Evolutionary conservation across 1,140 invertebrate genomes (phyloP), one percentile per base, ranked within the genome.

Genomic region (Polypedilum pembai): DNA sequence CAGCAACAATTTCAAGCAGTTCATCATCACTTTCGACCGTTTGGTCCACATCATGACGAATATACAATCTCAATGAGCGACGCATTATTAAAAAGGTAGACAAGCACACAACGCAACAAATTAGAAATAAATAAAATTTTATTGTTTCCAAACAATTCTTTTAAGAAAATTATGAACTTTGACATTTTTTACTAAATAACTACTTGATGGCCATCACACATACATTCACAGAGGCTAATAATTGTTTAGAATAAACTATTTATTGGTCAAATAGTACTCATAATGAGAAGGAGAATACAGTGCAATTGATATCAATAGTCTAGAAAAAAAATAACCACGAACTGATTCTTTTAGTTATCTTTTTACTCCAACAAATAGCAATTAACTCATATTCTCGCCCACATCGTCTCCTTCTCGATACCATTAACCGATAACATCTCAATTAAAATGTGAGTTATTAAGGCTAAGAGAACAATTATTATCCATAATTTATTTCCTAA

Each of bases 1-100:
- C 24, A 72, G 18, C 17, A 56, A 7, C 12, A 18, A n/a, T 33
- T 33, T 33, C 18, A 3, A 41, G 40, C 41, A 18, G 77, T 75
- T 76, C 77, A 69, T 69, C 17, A 45, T n/a, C 12, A 72, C 76
- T 75, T 77, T 74, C 77, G 81, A 41, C 81, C 81, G n/a, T 82
- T 82, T 75, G 81, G 80, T 8, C 78, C 81, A 72, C 79, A 80
- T 77, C 79, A 80, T 33, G 77, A 76, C 74, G 75, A 78, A 18
- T 18, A 18, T 18, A 18, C 8, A 69, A 18, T 21, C 8, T 69
- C 65, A 18, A 69, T 69, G 65, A 69, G 65, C 17, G 65, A 69
- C 20, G 65, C 20, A 8, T 10, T 69, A 10, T 4, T 69, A 18
- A n/a, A 69, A 18, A 18, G 65, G 65, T 69, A 69, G 65, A 69